Evolutionary conservation across 2,888 invertebrate species (phyloP).

Genomic region (Torymus texanus): DNA sequence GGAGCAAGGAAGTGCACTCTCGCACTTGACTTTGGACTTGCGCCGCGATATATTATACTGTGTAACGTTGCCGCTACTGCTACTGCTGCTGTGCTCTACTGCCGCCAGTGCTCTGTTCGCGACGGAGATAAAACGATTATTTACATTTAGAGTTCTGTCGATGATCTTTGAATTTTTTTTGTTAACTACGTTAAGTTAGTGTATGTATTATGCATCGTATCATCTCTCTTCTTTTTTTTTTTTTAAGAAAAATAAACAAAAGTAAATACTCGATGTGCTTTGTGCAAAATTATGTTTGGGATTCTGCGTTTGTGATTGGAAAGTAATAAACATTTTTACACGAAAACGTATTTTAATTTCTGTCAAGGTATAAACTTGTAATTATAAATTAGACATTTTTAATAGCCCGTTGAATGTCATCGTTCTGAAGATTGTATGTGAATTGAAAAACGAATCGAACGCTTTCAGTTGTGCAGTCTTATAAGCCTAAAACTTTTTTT

Average conservation of each 20-base stretch:
- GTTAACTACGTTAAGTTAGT: constrained; percentile 9
- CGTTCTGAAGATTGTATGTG: no score
- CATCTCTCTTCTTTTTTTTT: not conserved
- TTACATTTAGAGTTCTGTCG: not conserved
- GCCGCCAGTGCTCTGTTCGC: not conserved
- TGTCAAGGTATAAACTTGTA: no score
- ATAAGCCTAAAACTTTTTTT: no score
- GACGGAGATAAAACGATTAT: constrained; percentile 1
- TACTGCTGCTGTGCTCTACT: not conserved
- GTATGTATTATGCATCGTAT: constrained; percentile 7
- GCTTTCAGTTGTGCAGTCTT: no score
- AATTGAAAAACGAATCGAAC: no score
- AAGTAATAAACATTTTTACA: no score
- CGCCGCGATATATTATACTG: not conserved
- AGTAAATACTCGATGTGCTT: not conserved
- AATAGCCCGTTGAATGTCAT: no score
- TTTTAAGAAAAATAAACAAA: not conserved
- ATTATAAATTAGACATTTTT: no score
- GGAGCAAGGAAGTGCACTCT: constrained; percentile 45
- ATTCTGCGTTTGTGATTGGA: no score
- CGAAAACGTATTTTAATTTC: no score
- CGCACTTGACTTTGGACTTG: constrained; percentile 38
- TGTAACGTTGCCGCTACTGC: not conserved
- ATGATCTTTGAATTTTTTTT: not conserved
- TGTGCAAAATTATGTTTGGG: no score